These are phyloP conservation scores for Tursiops truncatus DNA, from an alignment of 2,113 vertebrate genomes.

Conservation along the genomic window DNA sequence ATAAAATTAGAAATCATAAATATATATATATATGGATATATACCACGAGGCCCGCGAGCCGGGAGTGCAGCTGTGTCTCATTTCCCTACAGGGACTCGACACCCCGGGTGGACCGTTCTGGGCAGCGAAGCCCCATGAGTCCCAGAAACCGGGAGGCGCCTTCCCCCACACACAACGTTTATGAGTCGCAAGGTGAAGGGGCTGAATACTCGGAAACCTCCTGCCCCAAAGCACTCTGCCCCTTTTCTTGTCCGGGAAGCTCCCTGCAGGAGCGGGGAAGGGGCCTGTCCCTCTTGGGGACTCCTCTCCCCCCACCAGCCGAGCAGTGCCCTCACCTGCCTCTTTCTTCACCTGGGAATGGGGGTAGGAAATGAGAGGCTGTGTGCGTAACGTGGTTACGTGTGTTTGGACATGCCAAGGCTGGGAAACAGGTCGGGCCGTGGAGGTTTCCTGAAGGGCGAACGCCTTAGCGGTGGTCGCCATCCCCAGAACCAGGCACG, in stretches of 20 bases:
- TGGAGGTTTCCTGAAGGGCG: neutral
- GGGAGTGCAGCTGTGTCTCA: slow-evolving; percentile 36
- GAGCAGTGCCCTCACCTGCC: accelerated
- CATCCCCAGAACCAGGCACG: accelerated
- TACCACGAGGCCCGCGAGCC: neutral
- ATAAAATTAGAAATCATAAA: slow-evolving; percentile 89
- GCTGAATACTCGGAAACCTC: neutral
- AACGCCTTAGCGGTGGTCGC: accelerated
- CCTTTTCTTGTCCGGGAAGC: neutral
- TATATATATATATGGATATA: slow-evolving; percentile 46
- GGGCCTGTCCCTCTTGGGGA: neutral
- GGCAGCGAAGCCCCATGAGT: neutral
- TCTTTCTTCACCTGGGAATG: neutral
- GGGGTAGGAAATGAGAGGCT: neutral
- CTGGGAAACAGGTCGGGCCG: neutral
- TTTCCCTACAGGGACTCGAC: slow-evolving; percentile 25
- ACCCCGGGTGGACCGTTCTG: neutral
- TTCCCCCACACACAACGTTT: neutral
- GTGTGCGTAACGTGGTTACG: accelerated
- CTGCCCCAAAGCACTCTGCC: neutral
- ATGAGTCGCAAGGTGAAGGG: neutral
- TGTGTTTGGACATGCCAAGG: neutral
- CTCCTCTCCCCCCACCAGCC: neutral
- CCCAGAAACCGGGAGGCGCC: neutral
- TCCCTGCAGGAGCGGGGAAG: neutral